These are phyloP conservation scores for Ephialtes manifestator DNA, from an alignment of 2,888 invertebrate genomes.

Conservation along the genomic window DNA sequence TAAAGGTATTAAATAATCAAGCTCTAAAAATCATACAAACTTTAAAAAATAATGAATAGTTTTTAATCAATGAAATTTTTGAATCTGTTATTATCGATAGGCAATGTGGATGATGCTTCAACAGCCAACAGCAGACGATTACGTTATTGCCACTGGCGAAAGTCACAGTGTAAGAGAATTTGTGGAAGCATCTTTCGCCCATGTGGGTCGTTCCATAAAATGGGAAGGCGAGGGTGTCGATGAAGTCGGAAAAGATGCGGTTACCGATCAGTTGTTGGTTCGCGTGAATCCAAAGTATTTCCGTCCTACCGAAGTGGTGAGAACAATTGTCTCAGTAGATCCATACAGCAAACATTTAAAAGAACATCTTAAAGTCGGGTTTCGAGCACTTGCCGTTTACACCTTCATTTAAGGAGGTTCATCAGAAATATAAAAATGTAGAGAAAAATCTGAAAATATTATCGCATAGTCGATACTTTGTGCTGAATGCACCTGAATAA, in stretches of 20 bases:
- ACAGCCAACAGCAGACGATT: slow-evolving; percentile 96
- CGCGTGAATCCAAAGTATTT: slow-evolving; percentile 97
- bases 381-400: too few species aligned
- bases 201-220: slow-evolving; percentile 92
- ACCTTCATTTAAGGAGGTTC: too few species aligned
- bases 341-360: background rate
- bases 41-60: background rate
- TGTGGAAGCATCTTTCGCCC: slow-evolving; percentile 95
- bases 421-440: too few species aligned
- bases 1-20: slow-evolving; percentile 89
- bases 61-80: background rate
- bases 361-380: too few species aligned
- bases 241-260: slow-evolving; percentile 92
- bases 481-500: too few species aligned
- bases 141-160: slow-evolving; percentile 98
- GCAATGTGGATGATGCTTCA: slow-evolving; percentile 99
- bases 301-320: slow-evolving; percentile 98
- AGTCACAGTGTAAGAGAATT: slow-evolving; percentile 98
- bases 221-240: slow-evolving; percentile 96
- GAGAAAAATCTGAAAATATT: too few species aligned
- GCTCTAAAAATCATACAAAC: slow-evolving; percentile 3
- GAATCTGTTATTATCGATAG: slow-evolving; percentile 84
- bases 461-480: too few species aligned
- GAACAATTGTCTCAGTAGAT: slow-evolving; percentile 78
- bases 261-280: slow-evolving; percentile 92